Evolutionary conservation across 2,797 vertebrate genomes (phyloP), one percentile per base, ranked within the genome.

Genomic region (Chromis chromis): DNA sequence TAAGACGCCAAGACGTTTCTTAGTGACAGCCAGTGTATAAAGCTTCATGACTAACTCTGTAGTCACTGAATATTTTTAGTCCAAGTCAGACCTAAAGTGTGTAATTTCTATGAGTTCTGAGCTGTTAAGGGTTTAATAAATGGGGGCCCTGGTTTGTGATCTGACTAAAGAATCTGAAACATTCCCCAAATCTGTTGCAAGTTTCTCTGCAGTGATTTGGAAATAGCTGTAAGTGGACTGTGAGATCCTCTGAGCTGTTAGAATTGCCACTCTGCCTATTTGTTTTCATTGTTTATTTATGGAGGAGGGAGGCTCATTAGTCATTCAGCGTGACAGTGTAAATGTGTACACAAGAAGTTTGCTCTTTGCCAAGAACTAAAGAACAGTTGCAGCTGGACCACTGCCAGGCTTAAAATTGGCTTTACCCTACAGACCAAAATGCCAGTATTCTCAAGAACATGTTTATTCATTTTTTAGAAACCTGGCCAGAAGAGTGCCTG

Each of bases 241-340:
- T 65, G 71, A 72, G 65, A 74, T 78, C 60, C 12, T 72, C 25
- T 28, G 62, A 83, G 68, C 46, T 70, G 48, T 78, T 79, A 61
- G 74, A 68, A 76, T 76, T 49, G 54, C 70, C 58, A 58, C 82
- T 83, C 60, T 70, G 49, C 70, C 46, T 70, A 60, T 91, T 88
- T 88, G 84, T 86, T 88, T 89, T 89, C 55, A 79, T 90, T 90
- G 86, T 86, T 91, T 91, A 91, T 92, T 87, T 73, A 88, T 84
- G 79, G 75, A 77, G 71, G 84, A 76, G 72, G 49, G 58, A 64
- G 63, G 17, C 70, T 90, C 79, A 87, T 92, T 90, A 89, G 81
- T 90, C 86, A 87, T 89, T 85, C 85, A 62, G 79, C 69, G 81
- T 86, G 85, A 84, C 81, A 66, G 65, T 52, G 73, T 57, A 83